Base-by-base conservation (phyloP, 2,888 invertebrate genomes). In the Nasonia oneida region DNA sequence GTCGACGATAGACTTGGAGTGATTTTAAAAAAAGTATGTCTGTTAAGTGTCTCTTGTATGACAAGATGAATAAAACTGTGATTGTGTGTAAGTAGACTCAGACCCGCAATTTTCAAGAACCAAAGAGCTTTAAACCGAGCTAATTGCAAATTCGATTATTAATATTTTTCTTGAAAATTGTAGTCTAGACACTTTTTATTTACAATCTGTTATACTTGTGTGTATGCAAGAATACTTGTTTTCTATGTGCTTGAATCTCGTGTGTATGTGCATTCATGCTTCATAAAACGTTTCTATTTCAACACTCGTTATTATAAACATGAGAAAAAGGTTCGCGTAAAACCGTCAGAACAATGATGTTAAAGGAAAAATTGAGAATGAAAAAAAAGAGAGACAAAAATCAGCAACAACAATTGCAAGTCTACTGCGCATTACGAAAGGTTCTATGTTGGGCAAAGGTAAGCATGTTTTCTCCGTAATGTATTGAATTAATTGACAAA, bases 1-100 rank as follows among this genome's bases (percentile, higher is more conserved):
- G 93, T 93, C 93, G 93, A 91, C 93, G 93, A 93, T 93, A 93
- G 93, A 93, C 93, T 91, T 91, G 88, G 88, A 88, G 87, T 88
- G 83, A 84, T 57, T 79, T 70, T 50, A 83, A 42, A 83, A 83
- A 42, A 83, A 61, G 53, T 83, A 78, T 71, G 70, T 64, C 39
- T 83, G 77, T 77, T 83, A 81, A 33, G 61, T 86, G 77, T 86
- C 37, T 86, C 47, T 83, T 83, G 71, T 64, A 73, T 86, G 74
- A 77, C 53, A 47, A 82, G 81, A 81, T 61, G 57, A 71, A 42
- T 79, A 74, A 71, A 76, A 64, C n/a, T 37, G 71, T 71, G 37
- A 61, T 23, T 73, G 67, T 64, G 12, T 84, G 67, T 39, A 53
- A 53, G 67, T 42, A 64, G 57, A 47, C 47, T 33, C 37, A 73